phyloP scores from a whole-genome alignment of 2,113 vertebrate species.

The Tachuris rubrigastra region DNA sequence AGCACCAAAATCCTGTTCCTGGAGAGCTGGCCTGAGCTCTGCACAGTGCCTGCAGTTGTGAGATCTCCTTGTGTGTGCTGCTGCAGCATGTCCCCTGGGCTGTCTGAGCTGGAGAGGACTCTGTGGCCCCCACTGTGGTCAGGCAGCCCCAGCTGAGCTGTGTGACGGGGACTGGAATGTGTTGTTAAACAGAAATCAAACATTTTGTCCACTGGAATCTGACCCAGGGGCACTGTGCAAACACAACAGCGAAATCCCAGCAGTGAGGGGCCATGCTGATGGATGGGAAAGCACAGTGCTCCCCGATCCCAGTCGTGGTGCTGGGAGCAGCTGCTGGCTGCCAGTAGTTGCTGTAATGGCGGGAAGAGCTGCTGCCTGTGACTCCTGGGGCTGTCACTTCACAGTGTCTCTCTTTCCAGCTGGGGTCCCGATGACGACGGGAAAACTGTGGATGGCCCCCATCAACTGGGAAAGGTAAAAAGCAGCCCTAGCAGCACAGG shows the following conservation, averaged over 20 bases:
- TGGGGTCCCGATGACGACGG: slow-evolving; percentile 99
- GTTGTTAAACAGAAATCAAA: neutral
- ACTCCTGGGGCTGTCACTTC: neutral
- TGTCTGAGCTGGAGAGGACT: neutral
- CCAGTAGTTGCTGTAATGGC: fast-evolving
- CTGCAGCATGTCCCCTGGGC: neutral
- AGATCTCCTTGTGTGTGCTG: neutral
- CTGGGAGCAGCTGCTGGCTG: neutral
- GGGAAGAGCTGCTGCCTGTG: neutral
- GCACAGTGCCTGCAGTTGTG: neutral
- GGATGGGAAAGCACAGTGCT: neutral
- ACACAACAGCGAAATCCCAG: fast-evolving
- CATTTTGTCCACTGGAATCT: neutral
- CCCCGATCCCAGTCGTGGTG: fast-evolving
- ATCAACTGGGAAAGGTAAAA: slow-evolving; percentile 92
- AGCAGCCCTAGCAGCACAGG: neutral
- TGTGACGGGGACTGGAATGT: neutral
- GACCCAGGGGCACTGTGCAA: neutral
- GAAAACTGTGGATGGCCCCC: slow-evolving; percentile 93
- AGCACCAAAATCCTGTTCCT: neutral
- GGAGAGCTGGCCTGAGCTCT: neutral
- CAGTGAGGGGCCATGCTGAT: neutral
- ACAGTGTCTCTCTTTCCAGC: slow-evolving; percentile 66
- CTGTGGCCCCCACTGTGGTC: neutral
- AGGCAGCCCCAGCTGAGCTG: fast-evolving